A percentile compares a stretch with the other conserved stretches of the same genome.
These are phyloP conservation scores for Pica pica DNA, from an alignment of 2,113 vertebrate genomes.

Conservation along the genomic window DNA sequence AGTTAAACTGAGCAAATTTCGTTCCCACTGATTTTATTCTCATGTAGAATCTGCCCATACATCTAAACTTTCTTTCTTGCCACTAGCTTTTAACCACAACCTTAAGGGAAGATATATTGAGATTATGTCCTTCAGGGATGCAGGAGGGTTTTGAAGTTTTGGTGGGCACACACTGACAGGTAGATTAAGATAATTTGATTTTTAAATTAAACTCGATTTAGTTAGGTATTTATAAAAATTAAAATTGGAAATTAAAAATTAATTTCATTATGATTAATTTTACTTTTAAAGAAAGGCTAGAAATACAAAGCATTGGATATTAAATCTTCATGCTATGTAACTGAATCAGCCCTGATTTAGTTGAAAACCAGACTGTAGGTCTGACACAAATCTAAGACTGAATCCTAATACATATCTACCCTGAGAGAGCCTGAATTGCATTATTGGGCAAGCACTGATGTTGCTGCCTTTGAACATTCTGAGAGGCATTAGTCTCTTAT, in stretches of 20 bases:
- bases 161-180: neutral
- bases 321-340: neutral
- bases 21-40: neutral
- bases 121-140: neutral
- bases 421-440: neutral
- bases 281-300: neutral
- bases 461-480: neutral
- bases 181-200: neutral
- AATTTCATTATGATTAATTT: neutral
- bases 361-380: neutral
- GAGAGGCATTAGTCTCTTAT: neutral
- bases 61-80: neutral
- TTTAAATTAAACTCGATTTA: neutral
- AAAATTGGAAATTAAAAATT: slow-evolving; percentile 25
- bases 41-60: neutral
- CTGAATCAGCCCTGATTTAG: neutral
- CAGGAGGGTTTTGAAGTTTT: neutral
- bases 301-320: neutral
- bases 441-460: neutral
- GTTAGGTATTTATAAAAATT: slow-evolving; percentile 13
- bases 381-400: neutral
- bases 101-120: neutral
- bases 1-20: neutral
- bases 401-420: neutral
- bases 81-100: neutral